phyloP scores from a whole-genome alignment of 2,888 invertebrate genomes.

The Carcina quercana region DNA sequence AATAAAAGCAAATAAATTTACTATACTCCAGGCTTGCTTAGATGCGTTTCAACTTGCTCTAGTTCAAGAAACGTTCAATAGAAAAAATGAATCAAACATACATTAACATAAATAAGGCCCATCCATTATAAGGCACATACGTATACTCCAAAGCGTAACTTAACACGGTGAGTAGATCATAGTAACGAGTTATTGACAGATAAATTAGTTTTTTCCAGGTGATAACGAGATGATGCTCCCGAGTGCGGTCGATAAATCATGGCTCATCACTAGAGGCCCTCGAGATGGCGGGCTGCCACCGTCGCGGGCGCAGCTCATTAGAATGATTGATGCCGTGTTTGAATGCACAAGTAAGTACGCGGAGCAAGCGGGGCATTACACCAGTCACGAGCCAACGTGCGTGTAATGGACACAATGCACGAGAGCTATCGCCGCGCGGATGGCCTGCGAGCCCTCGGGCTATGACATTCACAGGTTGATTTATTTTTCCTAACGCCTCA shows the following conservation, averaged over 20 bases:
- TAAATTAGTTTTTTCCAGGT: no score
- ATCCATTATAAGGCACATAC: no score
- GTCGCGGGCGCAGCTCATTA: constrained; percentile 55
- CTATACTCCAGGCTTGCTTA: no score
- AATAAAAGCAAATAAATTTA: no score
- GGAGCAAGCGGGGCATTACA: constrained; percentile 39
- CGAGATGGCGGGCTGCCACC: constrained; percentile 38
- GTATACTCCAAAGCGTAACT: no score
- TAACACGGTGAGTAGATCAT: no score
- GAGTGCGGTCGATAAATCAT: constrained; percentile 31
- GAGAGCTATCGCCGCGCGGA: not conserved
- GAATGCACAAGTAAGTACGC: constrained; percentile 51
- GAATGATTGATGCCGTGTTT: constrained; percentile 69
- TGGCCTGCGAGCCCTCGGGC: not conserved
- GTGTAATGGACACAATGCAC: constrained; percentile 27
- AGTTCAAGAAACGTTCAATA: no score
- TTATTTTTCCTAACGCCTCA: not conserved
- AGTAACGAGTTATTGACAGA: no score
- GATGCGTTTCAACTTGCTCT: no score
- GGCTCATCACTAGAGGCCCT: constrained; percentile 38
- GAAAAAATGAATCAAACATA: no score
- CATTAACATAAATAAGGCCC: no score
- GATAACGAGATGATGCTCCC: no score
- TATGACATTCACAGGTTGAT: constrained; percentile 5
- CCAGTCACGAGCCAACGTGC: constrained; percentile 46